Conservation (phyloP, 2,888 invertebrate species). For the Rhyacophila evoluta region DNA sequence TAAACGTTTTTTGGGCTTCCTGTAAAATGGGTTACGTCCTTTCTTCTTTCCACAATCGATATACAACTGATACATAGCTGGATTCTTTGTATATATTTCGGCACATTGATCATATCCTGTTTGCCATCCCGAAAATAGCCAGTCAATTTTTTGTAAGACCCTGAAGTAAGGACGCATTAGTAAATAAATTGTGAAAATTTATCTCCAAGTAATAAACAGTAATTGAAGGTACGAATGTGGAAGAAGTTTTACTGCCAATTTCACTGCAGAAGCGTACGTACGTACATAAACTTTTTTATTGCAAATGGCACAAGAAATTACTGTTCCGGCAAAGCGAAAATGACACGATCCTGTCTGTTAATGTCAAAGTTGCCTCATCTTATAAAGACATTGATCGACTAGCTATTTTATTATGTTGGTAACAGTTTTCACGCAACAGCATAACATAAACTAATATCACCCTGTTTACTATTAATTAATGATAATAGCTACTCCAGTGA, state of each 20-base stretch:
- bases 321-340: neutral
- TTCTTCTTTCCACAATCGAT: no score
- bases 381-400: neutral
- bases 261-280: neutral
- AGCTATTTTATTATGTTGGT: neutral
- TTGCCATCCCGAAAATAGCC: no score
- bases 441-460: no score
- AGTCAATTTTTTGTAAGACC: no score
- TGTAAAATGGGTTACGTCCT: no score
- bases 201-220: neutral
- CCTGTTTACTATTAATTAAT: no score
- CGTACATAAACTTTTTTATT: constrained; percentile 11
- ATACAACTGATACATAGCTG: no score
- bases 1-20: no score
- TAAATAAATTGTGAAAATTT: constrained; percentile 10
- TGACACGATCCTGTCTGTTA: neutral
- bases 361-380: neutral
- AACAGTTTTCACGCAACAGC: neutral
- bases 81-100: no score
- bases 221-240: neutral
- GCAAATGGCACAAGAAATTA: neutral
- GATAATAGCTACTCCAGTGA: no score
- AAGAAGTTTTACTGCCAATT: constrained; percentile 11
- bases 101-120: no score
- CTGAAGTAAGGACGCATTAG: neutral